Evolutionary conservation across 2,113 vertebrate species (phyloP).

Genomic region (Malaclemys terrapin): DNA sequence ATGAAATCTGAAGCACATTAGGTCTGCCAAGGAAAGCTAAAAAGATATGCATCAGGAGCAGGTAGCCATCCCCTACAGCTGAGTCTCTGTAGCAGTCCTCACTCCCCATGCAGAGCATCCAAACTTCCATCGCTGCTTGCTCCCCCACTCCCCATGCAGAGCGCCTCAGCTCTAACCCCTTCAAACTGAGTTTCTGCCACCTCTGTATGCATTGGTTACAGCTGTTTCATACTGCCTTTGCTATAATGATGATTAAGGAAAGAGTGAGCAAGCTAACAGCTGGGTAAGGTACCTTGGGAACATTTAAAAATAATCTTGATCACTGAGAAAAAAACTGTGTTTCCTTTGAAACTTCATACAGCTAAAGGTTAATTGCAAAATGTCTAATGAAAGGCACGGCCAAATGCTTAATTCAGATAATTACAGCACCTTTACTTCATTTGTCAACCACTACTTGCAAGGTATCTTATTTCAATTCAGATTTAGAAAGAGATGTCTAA

Average conservation of each 20-base stretch:
- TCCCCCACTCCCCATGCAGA: neutral
- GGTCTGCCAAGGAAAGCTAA: slow-evolving; percentile 69
- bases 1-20: slow-evolving; percentile 8
- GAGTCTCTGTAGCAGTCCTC: neutral
- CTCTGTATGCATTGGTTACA: slow-evolving; percentile 58
- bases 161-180: neutral
- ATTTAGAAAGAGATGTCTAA: slow-evolving; percentile 11
- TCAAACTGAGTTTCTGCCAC: neutral
- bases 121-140: neutral
- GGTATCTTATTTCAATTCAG: neutral
- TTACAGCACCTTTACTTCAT: neutral
- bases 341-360: slow-evolving; percentile 61
- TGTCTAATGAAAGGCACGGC: neutral
- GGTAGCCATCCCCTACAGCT: neutral
- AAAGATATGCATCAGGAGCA: slow-evolving; percentile 49
- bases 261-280: slow-evolving; percentile 49
- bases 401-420: neutral
- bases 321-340: slow-evolving; percentile 35
- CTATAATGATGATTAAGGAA: slow-evolving; percentile 64
- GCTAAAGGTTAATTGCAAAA: slow-evolving; percentile 11
- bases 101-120: neutral
- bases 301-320: slow-evolving; percentile 50
- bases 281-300: slow-evolving; percentile 65
- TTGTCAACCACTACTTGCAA: neutral
- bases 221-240: slow-evolving; percentile 64